phyloP scores from a whole-genome alignment of 2,888 invertebrate species.

The Autographa pulchrina region DNA sequence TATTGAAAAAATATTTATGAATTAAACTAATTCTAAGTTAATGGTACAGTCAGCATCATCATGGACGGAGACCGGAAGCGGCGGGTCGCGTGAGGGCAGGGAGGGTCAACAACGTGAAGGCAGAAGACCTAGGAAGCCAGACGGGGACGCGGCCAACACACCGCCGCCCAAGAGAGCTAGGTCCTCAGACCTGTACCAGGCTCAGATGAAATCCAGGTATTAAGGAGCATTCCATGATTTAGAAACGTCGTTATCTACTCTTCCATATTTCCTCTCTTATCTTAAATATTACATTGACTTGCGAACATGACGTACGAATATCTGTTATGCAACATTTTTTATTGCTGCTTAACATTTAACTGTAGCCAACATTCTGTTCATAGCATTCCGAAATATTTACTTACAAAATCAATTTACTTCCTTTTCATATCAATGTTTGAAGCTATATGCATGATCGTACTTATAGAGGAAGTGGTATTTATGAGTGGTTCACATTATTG shows the following conservation, averaged over 20 bases:
- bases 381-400: too few relatives aligned
- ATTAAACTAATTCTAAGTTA: background rate
- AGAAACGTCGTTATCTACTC: background rate
- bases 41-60: slow-evolving; percentile 82
- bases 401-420: too few relatives aligned
- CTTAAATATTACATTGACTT: too few relatives aligned
- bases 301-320: too few relatives aligned
- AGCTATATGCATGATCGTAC: background rate
- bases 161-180: slow-evolving; percentile 92
- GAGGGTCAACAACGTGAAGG: slow-evolving; percentile 79
- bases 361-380: too few relatives aligned
- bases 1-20: too few relatives aligned
- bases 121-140: slow-evolving; percentile 87
- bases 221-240: slow-evolving; percentile 61
- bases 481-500: slow-evolving; percentile 72
- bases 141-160: slow-evolving; percentile 85
- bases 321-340: too few relatives aligned
- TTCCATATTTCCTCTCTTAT: background rate
- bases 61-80: slow-evolving; percentile 86
- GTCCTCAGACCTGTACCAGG: slow-evolving; percentile 92
- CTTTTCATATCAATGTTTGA: too few relatives aligned
- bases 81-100: slow-evolving; percentile 80
- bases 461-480: slow-evolving; percentile 63
- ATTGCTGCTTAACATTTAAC: too few relatives aligned
- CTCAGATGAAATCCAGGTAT: slow-evolving; percentile 89